Conservation (phyloP, 2,797 vertebrate species). For the Leptatherina wallacei region DNA sequence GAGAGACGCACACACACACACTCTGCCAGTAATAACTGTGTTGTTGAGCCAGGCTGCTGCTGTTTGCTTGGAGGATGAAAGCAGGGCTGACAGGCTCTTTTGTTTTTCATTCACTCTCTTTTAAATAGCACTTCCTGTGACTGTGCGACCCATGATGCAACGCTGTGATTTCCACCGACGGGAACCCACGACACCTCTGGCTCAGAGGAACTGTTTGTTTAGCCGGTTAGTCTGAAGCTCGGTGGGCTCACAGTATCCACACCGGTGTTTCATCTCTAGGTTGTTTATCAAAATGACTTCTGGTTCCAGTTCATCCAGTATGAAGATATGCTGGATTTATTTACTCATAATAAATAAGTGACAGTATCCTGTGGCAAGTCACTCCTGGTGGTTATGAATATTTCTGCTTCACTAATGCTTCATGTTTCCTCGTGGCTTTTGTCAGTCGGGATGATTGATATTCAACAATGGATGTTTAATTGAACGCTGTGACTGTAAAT, state of each 20-base stretch:
- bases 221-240: neutral
- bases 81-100: conserved; percentile 37
- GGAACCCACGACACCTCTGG: neutral
- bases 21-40: conserved; percentile 2
- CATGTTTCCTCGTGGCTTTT: neutral
- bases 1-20: neutral
- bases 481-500: neutral
- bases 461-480: neutral
- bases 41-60: conserved; percentile 24
- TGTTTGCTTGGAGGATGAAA: conserved; percentile 32
- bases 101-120: conserved; percentile 41
- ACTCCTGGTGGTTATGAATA: neutral
- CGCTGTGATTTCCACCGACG: conserved; percentile 20
- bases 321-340: neutral
- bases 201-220: neutral
- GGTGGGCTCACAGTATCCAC: neutral
- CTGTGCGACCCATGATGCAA: conserved; percentile 48
- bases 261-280: neutral
- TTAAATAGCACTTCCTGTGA: conserved; percentile 64
- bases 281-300: neutral
- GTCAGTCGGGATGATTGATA: neutral
- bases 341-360: conserved; percentile 8
- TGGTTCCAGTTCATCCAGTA: neutral
- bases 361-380: neutral
- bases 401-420: neutral